phyloP scores from a whole-genome alignment of 2,113 vertebrate species.

The Ophiodon elongatus region DNA sequence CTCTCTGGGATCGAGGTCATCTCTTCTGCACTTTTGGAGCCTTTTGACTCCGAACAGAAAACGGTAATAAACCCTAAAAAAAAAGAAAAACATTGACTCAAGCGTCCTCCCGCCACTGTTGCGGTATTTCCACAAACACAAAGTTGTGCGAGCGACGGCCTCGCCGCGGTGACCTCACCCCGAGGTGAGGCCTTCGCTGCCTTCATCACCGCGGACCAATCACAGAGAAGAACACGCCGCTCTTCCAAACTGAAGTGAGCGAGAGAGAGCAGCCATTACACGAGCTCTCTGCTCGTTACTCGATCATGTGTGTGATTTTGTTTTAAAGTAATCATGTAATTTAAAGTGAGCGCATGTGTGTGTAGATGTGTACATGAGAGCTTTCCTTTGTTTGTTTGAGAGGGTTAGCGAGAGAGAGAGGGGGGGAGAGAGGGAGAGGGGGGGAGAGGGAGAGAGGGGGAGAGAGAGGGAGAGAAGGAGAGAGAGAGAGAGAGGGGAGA shows the following conservation, averaged over 20 bases:
- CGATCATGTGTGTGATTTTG: conserved; percentile 61
- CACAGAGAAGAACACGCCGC: conserved; percentile 39
- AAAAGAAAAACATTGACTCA: background rate
- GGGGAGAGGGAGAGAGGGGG: too few species aligned
- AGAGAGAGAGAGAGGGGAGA: too few species aligned
- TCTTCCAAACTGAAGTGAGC: conserved; percentile 51
- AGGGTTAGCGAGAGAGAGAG: background rate
- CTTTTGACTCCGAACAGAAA: background rate
- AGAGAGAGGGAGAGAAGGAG: too few species aligned
- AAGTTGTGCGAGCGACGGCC: background rate
- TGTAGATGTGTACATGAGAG: background rate
- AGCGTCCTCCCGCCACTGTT: conserved; percentile 4
- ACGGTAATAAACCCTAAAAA: background rate
- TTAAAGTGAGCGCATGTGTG: conserved; percentile 24
- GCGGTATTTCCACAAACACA: conserved; percentile 15
- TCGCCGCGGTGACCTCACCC: conserved; percentile 52
- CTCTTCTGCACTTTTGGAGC: conserved; percentile 7
- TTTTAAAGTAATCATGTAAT: conserved; percentile 77
- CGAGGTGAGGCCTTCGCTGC: conserved; percentile 50
- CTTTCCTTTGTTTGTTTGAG: conserved; percentile 31
- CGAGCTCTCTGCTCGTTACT: conserved; percentile 66
- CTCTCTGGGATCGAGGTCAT: background rate
- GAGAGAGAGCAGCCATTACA: conserved; percentile 64
- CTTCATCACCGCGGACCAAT: conserved; percentile 38
- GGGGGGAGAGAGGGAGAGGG: too few species aligned